A percentile compares a stretch with the other conserved stretches of the same genome.
phyloP scores from a whole-genome alignment of 2,113 vertebrate genomes.

The Scatophagus argus region DNA sequence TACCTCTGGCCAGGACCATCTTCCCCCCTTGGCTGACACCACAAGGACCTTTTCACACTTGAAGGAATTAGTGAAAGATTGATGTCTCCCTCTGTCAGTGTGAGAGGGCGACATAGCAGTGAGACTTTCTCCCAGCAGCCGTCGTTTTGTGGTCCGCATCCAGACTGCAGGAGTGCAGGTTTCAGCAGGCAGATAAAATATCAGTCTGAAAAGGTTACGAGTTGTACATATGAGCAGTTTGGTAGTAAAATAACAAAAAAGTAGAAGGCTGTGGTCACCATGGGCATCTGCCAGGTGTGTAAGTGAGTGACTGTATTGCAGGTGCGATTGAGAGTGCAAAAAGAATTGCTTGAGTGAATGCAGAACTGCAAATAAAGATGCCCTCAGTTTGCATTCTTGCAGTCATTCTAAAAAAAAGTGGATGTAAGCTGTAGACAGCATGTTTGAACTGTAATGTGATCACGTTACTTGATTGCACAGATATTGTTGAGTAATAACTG shows the following conservation, averaged over 20 bases:
- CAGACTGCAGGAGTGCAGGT: constrained; percentile 29
- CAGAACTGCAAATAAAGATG: neutral
- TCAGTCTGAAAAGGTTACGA: constrained; percentile 30
- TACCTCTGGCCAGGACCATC: constrained; percentile 68
- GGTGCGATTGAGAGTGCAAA: neutral
- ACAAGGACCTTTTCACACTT: constrained; percentile 85
- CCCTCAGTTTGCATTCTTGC: neutral
- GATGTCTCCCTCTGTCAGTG: constrained; percentile 76
- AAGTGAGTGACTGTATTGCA: constrained; percentile 6
- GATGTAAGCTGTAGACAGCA: neutral
- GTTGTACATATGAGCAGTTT: constrained; percentile 16
- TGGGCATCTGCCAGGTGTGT: constrained; percentile 24
- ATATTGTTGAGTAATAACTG: neutral
- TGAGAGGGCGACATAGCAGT: constrained; percentile 54
- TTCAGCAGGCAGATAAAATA: constrained; percentile 42
- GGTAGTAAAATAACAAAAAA: constrained; percentile 18
- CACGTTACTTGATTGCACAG: neutral
- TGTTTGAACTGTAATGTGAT: neutral
- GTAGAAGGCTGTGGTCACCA: neutral
- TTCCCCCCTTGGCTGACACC: constrained; percentile 75
- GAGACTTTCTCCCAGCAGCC: constrained; percentile 57
- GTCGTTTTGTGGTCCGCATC: constrained; percentile 34
- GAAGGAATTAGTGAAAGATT: constrained; percentile 87
- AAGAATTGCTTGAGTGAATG: neutral
- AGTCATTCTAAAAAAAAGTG: neutral